These are phyloP conservation scores for Andrena chrysosceles DNA, from an alignment of 2,888 invertebrate species.

Conservation along the genomic window DNA sequence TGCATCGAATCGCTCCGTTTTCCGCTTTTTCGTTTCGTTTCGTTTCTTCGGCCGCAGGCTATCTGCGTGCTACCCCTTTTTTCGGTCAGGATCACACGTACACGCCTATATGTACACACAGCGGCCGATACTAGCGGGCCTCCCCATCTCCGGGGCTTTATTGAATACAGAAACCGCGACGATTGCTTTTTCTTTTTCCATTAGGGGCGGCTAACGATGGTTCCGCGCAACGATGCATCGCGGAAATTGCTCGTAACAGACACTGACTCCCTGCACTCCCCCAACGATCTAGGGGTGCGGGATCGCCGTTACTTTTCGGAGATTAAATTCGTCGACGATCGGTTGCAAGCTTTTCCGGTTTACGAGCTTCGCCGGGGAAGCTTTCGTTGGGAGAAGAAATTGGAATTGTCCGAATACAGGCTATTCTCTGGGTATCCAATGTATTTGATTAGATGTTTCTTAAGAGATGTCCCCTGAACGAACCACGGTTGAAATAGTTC, in stretches of 20 bases:
- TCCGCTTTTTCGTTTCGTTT: constrained; percentile 22
- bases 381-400: too few relatives aligned
- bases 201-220: constrained; percentile 19
- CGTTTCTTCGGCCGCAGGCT: constrained; percentile 36
- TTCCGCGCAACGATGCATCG: constrained; percentile 33
- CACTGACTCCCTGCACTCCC: not conserved
- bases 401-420: too few relatives aligned
- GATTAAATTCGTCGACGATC: constrained; percentile 36
- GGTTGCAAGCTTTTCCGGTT: constrained; percentile 12
- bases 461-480: too few relatives aligned
- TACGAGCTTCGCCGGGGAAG: not conserved
- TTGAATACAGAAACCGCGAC: constrained; percentile 59
- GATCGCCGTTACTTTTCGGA: constrained; percentile 40
- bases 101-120: not conserved
- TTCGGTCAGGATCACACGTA: constrained; percentile 7
- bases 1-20: constrained; percentile 46
- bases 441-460: too few relatives aligned
- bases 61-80: constrained; percentile 17
- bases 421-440: too few relatives aligned
- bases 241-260: constrained; percentile 51
- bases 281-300: too few relatives aligned
- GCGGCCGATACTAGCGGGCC: not conserved
- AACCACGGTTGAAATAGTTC: too few relatives aligned
- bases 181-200: constrained; percentile 62
- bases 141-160: constrained; percentile 47